These are phyloP conservation scores for Tokudaia muenninki DNA, from an alignment of 2,797 vertebrate species.

Conservation along the genomic window DNA sequence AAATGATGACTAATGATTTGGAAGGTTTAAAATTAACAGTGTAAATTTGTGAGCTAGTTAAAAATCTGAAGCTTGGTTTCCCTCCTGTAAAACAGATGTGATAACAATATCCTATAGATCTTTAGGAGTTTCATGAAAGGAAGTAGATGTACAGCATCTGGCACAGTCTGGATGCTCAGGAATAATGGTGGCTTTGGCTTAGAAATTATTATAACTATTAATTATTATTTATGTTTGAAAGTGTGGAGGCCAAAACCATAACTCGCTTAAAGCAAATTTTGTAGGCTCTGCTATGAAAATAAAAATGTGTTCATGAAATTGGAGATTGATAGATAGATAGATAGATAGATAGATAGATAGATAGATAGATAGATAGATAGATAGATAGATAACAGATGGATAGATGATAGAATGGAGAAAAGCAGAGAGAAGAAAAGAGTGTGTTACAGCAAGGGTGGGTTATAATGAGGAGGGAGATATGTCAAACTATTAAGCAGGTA, in stretches of 20 bases:
- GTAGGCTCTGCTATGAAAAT: neutral
- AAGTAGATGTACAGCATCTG: neutral
- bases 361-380: neutral
- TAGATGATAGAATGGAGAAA: neutral
- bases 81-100: neutral
- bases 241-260: neutral
- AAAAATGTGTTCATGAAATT: neutral
- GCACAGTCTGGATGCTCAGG: neutral
- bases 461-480: neutral
- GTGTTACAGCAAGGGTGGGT: neutral
- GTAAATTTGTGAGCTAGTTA: conserved; percentile 8
- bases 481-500: neutral
- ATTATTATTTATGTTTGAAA: neutral
- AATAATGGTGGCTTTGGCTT: neutral
- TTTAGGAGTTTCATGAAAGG: neutral
- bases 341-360: neutral
- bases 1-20: conserved; percentile 8
- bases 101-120: neutral
- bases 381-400: neutral
- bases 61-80: conserved; percentile 9
- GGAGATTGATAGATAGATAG: neutral
- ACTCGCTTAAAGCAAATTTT: neutral
- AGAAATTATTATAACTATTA: neutral
- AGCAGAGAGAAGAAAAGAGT: neutral
- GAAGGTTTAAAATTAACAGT: conserved; percentile 28